Evolutionary conservation across 2,888 invertebrate genomes (phyloP), one percentile per base, ranked within the genome.

Genomic region (Prosopocoilus inquinatus): DNA sequence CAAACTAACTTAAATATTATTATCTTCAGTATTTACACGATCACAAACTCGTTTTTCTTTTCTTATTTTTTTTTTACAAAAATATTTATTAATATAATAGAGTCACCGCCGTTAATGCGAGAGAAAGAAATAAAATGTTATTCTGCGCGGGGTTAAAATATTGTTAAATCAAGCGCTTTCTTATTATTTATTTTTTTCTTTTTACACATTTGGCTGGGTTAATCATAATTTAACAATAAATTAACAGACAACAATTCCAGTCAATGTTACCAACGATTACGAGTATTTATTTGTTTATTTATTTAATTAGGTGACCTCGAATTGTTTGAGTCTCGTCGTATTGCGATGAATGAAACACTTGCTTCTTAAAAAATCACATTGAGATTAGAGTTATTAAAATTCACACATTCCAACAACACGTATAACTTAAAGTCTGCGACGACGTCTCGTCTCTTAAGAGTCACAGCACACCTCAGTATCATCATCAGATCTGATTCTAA

Each of bases 61-160:
- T n/a, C 34, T 34, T 7, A 7, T 28, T 48, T 53, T 44, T 53
- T 56, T 50, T 53, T 49, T 57, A 55, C 55, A 55, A 55, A 55
- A 55, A 55, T 55, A 55, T 51, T 55, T 28, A 28, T 28, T 28
- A 28, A 28, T 28, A 28, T 28, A 28, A 28, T 28, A 28, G 4
- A 28, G 20, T 28, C 20, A 28, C 20, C 20, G 20, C 20, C 7
- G 20, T 28, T 28, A 28, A 28, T 3, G 20, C 20, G 20, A 28
- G 2, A 28, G 20, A 28, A 28, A 28, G 20, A 28, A 28, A 28
- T 28, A 28, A 28, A 28, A 28, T 28, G 20, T 28, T 28, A 28
- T 28, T 28, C 20, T 28, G 20, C 20, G 20, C 2, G 20, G 20
- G 20, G 47, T 55, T 43, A 39, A 53, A 53, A 28, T 39, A 34